Percentiles rank a stretch among this genome's conserved stretches.
Evolutionary conservation across 2,113 vertebrate species (phyloP).

Genomic region (Cygnus atratus): DNA sequence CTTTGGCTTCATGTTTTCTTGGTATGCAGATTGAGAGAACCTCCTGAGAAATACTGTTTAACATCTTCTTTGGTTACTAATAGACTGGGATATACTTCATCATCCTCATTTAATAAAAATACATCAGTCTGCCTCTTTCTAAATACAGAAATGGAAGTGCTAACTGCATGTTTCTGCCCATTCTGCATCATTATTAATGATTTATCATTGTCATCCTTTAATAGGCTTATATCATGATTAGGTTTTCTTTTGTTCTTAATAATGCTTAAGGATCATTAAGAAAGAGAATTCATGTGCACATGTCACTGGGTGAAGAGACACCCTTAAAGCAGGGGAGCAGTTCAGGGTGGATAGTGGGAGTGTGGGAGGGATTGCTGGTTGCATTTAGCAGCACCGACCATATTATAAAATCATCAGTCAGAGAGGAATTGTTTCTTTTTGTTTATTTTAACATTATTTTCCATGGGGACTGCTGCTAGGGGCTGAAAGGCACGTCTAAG

Average conservation of each 20-base stretch:
- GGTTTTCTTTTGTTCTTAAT: slow-evolving; percentile 59
- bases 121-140: background rate
- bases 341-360: slow-evolving; percentile 10
- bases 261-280: slow-evolving; percentile 51
- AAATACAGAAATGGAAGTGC: background rate
- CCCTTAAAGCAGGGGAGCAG: background rate
- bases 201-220: slow-evolving; percentile 56
- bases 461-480: slow-evolving; percentile 55
- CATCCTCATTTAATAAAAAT: slow-evolving; percentile 25
- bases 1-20: background rate
- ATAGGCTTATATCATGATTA: slow-evolving; percentile 57
- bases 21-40: background rate
- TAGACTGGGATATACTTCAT: slow-evolving; percentile 5
- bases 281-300: background rate
- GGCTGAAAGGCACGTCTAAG: slow-evolving; percentile 56
- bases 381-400: background rate
- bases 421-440: slow-evolving; percentile 64
- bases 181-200: slow-evolving; percentile 30
- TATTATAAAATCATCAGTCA: slow-evolving; percentile 69
- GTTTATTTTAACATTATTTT: slow-evolving; percentile 67
- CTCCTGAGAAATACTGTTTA: background rate
- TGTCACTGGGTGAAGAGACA: slow-evolving; percentile 33
- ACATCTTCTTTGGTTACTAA: slow-evolving; percentile 7
- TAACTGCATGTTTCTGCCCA: slow-evolving; percentile 36
- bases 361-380: slow-evolving; percentile 15